A percentile compares a stretch with the other conserved stretches of the same genome.
Evolutionary conservation across 2,797 vertebrate species (phyloP).

Genomic region (Crocidura indochinensis): DNA sequence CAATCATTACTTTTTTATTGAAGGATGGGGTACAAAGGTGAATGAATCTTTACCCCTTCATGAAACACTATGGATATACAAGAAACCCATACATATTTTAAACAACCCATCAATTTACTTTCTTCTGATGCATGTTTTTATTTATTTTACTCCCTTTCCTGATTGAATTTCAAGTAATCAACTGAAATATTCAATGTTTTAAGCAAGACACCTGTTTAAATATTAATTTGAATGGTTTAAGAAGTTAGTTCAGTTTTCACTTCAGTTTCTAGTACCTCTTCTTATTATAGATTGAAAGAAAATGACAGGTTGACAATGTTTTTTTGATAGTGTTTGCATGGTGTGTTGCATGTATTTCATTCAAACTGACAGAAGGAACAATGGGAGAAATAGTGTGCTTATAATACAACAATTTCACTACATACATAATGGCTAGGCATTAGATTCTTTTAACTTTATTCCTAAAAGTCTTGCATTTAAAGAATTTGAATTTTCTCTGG

Average conservation of each 20-base stretch:
- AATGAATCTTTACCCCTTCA: constrained; percentile 48
- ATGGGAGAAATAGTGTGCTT: background rate
- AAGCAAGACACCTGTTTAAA: constrained; percentile 39
- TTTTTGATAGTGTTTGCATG: constrained; percentile 32
- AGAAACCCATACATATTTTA: too few species aligned
- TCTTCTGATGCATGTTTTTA: constrained; percentile 44
- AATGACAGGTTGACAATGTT: background rate
- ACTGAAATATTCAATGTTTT: constrained; percentile 49
- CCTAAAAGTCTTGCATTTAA: constrained; percentile 45
- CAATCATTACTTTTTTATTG: constrained; percentile 1
- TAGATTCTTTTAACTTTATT: constrained; percentile 47
- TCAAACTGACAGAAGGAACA: constrained; percentile 63
- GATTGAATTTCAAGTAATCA: constrained; percentile 67
- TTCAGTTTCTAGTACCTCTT: constrained; percentile 65
- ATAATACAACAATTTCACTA: constrained; percentile 41
- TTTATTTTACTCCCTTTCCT: background rate
- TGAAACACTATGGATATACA: too few species aligned
- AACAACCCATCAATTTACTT: background rate
- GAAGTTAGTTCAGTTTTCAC: constrained; percentile 47
- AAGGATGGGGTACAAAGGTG: background rate
- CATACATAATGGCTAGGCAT: background rate
- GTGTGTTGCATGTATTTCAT: constrained; percentile 22
- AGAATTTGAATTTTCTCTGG: background rate
- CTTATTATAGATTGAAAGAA: constrained; percentile 64
- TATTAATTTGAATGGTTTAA: constrained; percentile 73